Percentiles rank a stretch among this genome's conserved stretches.
phyloP scores from a whole-genome alignment of 2,113 vertebrate genomes.

The Potamarius usumacintae region DNA sequence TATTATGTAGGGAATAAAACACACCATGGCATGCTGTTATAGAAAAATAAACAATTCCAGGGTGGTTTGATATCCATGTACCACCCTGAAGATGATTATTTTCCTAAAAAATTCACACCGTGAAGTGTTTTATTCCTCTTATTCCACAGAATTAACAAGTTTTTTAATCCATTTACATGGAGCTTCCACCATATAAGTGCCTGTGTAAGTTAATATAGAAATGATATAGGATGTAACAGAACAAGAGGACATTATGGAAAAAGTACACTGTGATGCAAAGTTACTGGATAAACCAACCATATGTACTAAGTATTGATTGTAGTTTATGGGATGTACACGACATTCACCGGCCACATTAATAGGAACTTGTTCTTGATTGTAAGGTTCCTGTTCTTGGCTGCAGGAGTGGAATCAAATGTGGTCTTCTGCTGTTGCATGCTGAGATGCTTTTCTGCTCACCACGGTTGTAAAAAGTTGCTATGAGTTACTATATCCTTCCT shows the following conservation, averaged over 20 bases:
- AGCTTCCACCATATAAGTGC: not conserved
- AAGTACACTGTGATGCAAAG: not conserved
- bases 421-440: no score
- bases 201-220: not conserved
- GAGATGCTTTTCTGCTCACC: no score
- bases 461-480: no score
- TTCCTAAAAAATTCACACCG: not conserved
- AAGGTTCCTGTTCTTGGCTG: no score
- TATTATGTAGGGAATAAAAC: not conserved
- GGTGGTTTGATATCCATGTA: not conserved
- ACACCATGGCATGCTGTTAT: not conserved
- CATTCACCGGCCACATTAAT: no score
- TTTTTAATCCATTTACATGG: not conserved
- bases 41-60: not conserved
- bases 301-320: no score
- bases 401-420: no score
- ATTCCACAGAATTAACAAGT: not conserved
- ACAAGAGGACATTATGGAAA: not conserved
- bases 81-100: not conserved
- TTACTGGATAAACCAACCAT: no score
- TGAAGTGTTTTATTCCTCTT: not conserved
- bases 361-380: no score
- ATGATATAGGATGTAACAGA: not conserved
- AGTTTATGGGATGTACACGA: no score
- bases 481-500: no score